Base-by-base conservation (phyloP, 2,888 invertebrate species). In the Idaea aversata region DNA sequence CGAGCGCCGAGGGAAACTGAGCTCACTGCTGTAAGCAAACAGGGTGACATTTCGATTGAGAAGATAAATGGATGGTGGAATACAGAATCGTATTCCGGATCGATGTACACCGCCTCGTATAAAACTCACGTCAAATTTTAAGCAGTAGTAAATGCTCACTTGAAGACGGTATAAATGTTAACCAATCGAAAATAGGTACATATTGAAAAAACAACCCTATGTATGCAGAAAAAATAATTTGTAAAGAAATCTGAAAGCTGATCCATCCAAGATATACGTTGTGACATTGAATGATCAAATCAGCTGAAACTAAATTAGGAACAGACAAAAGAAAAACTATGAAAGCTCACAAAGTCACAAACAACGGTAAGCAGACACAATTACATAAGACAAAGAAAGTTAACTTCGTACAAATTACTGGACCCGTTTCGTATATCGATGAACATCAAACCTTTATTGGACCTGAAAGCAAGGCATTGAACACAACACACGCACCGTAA, bases 61-160 rank as follows among this genome's bases (percentile, higher is more conserved):
- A 69, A 70, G 66, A 66, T 68, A 67, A 67, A 67, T 67, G 66
- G 35, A 34, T 58, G 36, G 63, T 69, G 58, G 65, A 72, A 68
- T 65, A 70, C 65, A 77, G 77, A 77, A 73, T 72, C 74, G 76
- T 77, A 75, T 72, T 73, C 71, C 68, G 66, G 72, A 81, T 78
- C 79, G 77, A 79, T 80, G 78, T 74, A 76, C 76, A 78, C 67
- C 67, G 75, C 73, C 77, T 75, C 77, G 74, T 78, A 80, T 79
- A 78, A 80, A 80, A 79, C 75, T 72, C 69, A 78, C 70, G 76
- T 74, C 76, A 74, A 77, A 78, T 77, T 77, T 77, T 77, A 78
- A 80, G 76, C 75, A 77, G 74, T 73, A 75, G 77, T 76, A 75
- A 73, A 73, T 75, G 74, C 63, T 60, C 57, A 66, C 59, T 47